Conservation (phyloP, 2,888 invertebrate species). For the Drosophila longiperda region DNA sequence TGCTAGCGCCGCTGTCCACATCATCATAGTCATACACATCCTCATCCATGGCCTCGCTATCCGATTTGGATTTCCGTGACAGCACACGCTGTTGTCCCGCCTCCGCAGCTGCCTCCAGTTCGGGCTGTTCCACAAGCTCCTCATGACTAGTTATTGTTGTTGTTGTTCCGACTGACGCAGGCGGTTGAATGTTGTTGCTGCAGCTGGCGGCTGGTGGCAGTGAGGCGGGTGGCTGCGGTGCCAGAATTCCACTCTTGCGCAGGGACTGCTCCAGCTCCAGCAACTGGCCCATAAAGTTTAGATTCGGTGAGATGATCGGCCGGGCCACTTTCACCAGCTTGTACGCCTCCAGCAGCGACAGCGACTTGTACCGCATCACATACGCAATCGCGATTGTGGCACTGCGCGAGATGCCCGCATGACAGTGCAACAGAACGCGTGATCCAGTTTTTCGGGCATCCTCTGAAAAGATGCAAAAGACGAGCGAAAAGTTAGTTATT, state of each 20-base stretch:
- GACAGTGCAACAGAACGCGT: slow-evolving; percentile 95
- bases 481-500: slow-evolving; percentile 9
- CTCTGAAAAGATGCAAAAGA: slow-evolving; percentile 80
- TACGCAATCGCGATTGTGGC: slow-evolving; percentile 98
- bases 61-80: slow-evolving; percentile 66
- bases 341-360: slow-evolving; percentile 94
- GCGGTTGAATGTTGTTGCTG: slow-evolving; percentile 11
- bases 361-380: slow-evolving; percentile 94
- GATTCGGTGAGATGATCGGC: slow-evolving; percentile 96
- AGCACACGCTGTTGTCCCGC: slow-evolving; percentile 9
- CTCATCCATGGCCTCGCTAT: slow-evolving; percentile 77
- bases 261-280: slow-evolving; percentile 92
- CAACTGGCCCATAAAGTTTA: slow-evolving; percentile 97
- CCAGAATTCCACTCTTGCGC: slow-evolving; percentile 84
- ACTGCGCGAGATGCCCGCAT: slow-evolving; percentile 97
- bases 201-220: slow-evolving; percentile 20
- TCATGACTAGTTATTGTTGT: slow-evolving; percentile 53
- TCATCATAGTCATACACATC: slow-evolving; percentile 74
- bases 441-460: slow-evolving; percentile 85
- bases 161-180: slow-evolving; percentile 25
- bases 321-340: slow-evolving; percentile 93
- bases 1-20: slow-evolving; percentile 73
- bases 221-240: slow-evolving; percentile 69
- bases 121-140: slow-evolving; percentile 62
- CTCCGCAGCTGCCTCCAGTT: slow-evolving; percentile 41